Evolutionary conservation across 1,140 invertebrate species (phyloP).

Genomic region (Apolygus lucorum): DNA sequence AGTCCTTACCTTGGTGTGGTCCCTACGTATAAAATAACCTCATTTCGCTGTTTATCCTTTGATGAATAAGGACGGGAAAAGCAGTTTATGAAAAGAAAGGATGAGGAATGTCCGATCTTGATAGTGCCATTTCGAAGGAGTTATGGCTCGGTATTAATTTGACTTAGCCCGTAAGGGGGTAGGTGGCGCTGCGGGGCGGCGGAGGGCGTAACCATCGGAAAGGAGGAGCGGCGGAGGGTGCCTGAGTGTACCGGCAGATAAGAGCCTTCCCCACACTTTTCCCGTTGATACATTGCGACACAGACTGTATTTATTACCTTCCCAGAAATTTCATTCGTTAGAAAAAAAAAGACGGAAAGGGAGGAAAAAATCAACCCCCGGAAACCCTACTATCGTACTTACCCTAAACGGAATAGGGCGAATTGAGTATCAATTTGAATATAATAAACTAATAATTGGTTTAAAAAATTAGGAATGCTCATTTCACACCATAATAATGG

Average conservation of each 20-base stretch:
- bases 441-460: too few species aligned
- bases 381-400: too few species aligned
- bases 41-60: conserved; percentile 8
- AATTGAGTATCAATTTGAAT: too few species aligned
- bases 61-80: conserved; percentile 3
- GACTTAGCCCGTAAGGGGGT: conserved; percentile 12
- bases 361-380: not conserved
- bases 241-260: conserved; percentile 7
- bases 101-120: conserved; percentile 12
- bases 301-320: conserved; percentile 7
- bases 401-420: too few species aligned
- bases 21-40: not conserved
- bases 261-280: not conserved
- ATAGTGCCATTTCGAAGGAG: conserved; percentile 9
- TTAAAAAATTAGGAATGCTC: too few species aligned
- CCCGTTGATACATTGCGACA: conserved; percentile 6
- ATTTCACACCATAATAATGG: too few species aligned
- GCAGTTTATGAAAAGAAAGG: conserved; percentile 15
- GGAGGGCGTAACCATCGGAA: not conserved
- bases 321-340: conserved; percentile 7
- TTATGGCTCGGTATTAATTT: conserved; percentile 7
- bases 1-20: not conserved
- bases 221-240: not conserved
- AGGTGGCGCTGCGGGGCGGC: not conserved
- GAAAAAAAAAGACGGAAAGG: not conserved